These are phyloP conservation scores for Syngnathoides biaculeatus DNA, from an alignment of 2,113 vertebrate species.

Conservation along the genomic window DNA sequence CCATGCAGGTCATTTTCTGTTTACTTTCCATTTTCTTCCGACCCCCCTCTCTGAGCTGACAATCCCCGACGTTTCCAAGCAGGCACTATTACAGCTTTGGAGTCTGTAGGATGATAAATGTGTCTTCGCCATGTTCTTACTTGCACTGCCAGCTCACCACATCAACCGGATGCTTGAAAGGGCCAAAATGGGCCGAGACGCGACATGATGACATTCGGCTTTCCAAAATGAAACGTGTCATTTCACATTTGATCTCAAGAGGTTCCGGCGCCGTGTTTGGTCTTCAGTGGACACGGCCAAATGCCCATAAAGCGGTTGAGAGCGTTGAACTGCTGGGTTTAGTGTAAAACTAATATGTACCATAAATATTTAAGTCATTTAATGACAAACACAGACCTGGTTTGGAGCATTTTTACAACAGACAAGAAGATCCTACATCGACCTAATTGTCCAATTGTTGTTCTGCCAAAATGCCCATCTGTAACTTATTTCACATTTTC, in stretches of 20 bases:
- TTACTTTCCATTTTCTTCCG: neutral
- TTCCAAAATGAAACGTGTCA: conserved; percentile 72
- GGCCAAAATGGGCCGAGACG: conserved; percentile 66
- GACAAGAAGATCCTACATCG: conserved; percentile 30
- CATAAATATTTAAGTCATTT: conserved; percentile 12
- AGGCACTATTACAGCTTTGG: conserved; percentile 63
- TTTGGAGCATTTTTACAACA: conserved; percentile 42
- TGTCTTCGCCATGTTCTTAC: conserved; percentile 69
- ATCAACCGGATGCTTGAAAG: conserved; percentile 69
- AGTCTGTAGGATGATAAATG: conserved; percentile 70
- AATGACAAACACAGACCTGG: conserved; percentile 24
- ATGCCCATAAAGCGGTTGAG: conserved; percentile 62
- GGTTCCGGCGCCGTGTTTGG: conserved; percentile 47
- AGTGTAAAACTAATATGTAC: conserved; percentile 1
- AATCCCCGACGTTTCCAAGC: conserved; percentile 62
- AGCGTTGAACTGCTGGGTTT: conserved; percentile 52
- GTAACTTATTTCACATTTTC: conserved; percentile 70
- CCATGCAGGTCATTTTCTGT: neutral
- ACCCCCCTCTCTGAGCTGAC: conserved; percentile 29
- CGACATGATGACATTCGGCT: conserved; percentile 67
- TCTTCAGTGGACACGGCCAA: conserved; percentile 39
- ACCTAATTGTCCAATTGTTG: conserved; percentile 66
- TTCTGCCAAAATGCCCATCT: conserved; percentile 62
- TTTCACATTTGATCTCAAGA: conserved; percentile 63
- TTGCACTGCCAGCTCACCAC: conserved; percentile 70